Evolutionary conservation across 1,140 invertebrate species (phyloP), one percentile per base, ranked within the genome.

Genomic region (Lordiphosa collinella): DNA sequence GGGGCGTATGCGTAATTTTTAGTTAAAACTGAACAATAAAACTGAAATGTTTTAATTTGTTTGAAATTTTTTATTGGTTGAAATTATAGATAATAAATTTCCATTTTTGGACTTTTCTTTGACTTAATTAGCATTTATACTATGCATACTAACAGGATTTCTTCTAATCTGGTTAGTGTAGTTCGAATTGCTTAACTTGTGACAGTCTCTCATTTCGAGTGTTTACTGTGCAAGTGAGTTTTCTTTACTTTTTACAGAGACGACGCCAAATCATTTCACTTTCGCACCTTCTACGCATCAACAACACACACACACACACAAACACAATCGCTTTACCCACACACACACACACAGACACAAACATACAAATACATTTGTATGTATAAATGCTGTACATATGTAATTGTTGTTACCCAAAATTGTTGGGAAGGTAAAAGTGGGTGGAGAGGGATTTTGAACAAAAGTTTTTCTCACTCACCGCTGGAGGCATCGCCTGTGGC

Each of bases 281-380:
- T 80, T 80, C 74, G 78, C 75, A 79, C 75, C 76, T 79, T 75
- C 70, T 79, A 79, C 70, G 76, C 70, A 75, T 69, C 78, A 71
- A 43, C 51, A 43, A 52, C 14, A 57, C 22, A 47, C 40, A 41
- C 14, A 48, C 25, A 29, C 0, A 13, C 8, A 61, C 12, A 55
- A 12, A 34, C 10, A 16, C 37, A 29, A 40, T n/a, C 22, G 22
- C 5, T 25, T 25, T 25, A 25, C 10, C 35, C 22, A 35, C 7
- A 35, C 6, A 16, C 32, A 48, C 46, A 48, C 14, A 48, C 12
- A 32, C 14, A 48, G 6, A 32, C 11, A 46, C 43, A 46, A 22
- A 32, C 11, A 37, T 4, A 43, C 11, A 29, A 9, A 46, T 36
- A 40, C 43, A 32, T 22, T 38, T 25, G 49, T 22, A 54, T 44